These are phyloP conservation scores for Oenanthe melanoleuca DNA, from an alignment of 2,113 vertebrate species.

Conservation along the genomic window DNA sequence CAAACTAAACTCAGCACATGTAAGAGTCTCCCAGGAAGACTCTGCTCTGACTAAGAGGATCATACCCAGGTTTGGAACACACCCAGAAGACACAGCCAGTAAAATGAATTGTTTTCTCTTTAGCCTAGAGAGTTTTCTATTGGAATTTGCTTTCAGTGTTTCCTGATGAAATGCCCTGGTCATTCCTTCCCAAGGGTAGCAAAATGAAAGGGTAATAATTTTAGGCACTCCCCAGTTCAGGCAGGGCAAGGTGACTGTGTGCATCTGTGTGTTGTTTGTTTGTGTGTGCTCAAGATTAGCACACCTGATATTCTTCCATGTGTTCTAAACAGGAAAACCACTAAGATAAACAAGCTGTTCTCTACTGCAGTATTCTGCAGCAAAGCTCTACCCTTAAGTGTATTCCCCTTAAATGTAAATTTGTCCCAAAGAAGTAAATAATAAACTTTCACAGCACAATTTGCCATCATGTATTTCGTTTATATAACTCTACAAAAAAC, in stretches of 20 bases:
- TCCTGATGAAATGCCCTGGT: neutral
- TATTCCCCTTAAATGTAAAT: neutral
- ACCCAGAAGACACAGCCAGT: neutral
- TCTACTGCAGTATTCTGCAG: constrained; percentile 21
- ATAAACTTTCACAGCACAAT: neutral
- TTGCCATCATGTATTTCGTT: neutral
- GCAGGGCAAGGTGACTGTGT: neutral
- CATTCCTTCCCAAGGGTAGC: neutral
- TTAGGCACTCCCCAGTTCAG: neutral
- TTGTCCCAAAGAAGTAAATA: neutral
- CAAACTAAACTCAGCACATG: neutral
- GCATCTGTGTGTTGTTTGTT: neutral
- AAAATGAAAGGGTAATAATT: constrained; percentile 29
- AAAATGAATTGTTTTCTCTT: constrained; percentile 26
- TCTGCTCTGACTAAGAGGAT: neutral
- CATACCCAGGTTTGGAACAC: neutral
- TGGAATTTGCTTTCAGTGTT: neutral
- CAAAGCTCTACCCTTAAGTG: neutral
- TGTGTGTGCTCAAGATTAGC: neutral
- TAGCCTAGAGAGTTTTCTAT: neutral
- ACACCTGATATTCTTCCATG: neutral
- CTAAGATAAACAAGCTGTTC: constrained; percentile 7
- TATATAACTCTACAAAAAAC: neutral
- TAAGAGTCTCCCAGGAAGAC: neutral
- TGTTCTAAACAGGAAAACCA: constrained; percentile 61